Base-by-base conservation (phyloP, 2,113 vertebrate genomes). In the Vulpes lagopus region DNA sequence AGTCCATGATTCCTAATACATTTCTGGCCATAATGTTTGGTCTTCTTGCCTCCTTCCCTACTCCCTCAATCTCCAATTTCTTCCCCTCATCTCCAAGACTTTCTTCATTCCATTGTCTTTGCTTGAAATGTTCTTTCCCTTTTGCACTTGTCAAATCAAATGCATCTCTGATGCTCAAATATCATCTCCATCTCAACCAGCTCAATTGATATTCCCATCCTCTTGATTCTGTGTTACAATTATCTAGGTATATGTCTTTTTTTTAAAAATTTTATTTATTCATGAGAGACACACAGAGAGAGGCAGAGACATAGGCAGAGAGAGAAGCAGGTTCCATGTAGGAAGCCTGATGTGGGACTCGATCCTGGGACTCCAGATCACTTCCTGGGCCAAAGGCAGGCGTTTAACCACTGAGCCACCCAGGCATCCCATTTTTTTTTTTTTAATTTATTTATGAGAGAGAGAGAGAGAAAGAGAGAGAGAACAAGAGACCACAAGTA, bases 161-260 rank as follows among this genome's bases (percentile, higher is more conserved):
- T 32, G 25, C 25, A 92, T 89, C n/a, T 43, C 53, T 83, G 83
- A 76, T 89, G 78, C 11, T 69, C 53, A 92, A 82, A 76, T 76
- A 38, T 88, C 67, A 89, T 27, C 6, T 92, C 25, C 11, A 11
- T n/a, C 65, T 87, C 27, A 91, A 69, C 27, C 30, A 78, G 12
- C 43, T 94, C 64, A 64, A 30, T n/a, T 84, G 53, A 89, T 32
- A 84, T 69, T 43, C 89, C 16, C 67, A 69, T 30, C 60, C 78
- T 92, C 62, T 89, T 55, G 69, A 84, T 71, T 89, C 89, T 89
- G 9, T 35, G 59, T 88, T 69, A 82, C 30, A 88, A 89, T 78
- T 67, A 93, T 78, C 15, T 96, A 23, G 23, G 30, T 80, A 62
- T 64, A 67, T 67, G 38, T 84, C 71, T 80, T 79, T 43, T 43